Conservation (phyloP, 2,797 vertebrate genomes). For the Acridotheres tristis region DNA sequence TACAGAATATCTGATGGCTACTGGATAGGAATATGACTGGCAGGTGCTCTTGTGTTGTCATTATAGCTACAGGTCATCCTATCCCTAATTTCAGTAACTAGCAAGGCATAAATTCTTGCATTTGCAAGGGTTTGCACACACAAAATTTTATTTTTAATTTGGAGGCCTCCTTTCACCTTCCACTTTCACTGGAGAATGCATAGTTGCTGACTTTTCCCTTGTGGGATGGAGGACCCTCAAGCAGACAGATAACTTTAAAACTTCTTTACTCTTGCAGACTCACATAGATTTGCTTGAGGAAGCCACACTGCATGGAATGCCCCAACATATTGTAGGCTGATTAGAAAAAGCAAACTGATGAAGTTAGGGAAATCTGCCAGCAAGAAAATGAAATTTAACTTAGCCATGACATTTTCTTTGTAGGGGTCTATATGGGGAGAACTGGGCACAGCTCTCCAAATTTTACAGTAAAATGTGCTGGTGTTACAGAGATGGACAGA, state of each 20-base stretch:
- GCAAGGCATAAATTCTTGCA: neutral
- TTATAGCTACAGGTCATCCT: neutral
- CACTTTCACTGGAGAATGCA: neutral
- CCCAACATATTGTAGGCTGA: neutral
- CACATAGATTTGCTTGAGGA: neutral
- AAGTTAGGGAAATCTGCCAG: neutral
- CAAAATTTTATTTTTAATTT: neutral
- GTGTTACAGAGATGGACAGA: neutral
- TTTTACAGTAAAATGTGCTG: neutral
- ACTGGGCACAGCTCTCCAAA: neutral
- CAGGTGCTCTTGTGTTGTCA: neutral
- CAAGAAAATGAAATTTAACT: neutral
- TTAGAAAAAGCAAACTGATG: neutral
- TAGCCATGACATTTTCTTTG: neutral
- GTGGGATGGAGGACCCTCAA: neutral
- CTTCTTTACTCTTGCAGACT: neutral
- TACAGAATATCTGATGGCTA: neutral
- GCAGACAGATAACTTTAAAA: neutral
- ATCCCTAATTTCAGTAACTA: neutral
- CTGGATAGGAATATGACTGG: neutral
- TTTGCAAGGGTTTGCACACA: neutral
- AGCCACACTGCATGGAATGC: neutral
- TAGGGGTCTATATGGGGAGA: neutral
- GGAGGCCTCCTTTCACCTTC: neutral
- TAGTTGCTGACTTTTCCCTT: neutral